Evolutionary conservation across 2,113 vertebrate genomes (phyloP).

Genomic region (Nibea albiflora): DNA sequence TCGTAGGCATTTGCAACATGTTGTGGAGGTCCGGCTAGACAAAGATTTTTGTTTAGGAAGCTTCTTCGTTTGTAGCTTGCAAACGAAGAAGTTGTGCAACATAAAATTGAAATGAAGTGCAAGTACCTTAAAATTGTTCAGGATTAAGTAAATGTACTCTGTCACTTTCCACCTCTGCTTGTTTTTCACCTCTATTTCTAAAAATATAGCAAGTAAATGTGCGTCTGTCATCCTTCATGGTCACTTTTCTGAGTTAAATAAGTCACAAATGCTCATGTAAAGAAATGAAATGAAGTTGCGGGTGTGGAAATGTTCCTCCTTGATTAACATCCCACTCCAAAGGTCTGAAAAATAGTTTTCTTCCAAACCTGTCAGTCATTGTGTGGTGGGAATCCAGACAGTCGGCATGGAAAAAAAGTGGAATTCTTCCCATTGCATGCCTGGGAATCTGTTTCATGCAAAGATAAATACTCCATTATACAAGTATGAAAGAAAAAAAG

Average conservation of each 20-base stretch:
- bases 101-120: not conserved
- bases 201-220: too few species aligned
- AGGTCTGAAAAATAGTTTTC: conserved; percentile 27
- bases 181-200: not conserved
- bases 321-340: conserved; percentile 25
- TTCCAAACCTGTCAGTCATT: conserved; percentile 38
- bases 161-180: not conserved
- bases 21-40: not conserved
- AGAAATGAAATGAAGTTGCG: not conserved
- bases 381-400: conserved; percentile 39
- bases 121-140: not conserved
- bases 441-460: conserved; percentile 35
- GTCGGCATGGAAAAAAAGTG: conserved; percentile 39
- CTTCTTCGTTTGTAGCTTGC: too few species aligned
- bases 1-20: not conserved
- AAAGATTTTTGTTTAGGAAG: not conserved
- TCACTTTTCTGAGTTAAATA: not conserved
- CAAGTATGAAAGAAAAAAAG: not conserved
- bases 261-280: not conserved
- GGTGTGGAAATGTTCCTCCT: not conserved
- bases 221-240: not conserved
- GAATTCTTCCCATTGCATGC: conserved; percentile 30
- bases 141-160: not conserved
- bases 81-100: not conserved
- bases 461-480: conserved; percentile 37